These are phyloP conservation scores for Wasmannia auropunctata DNA, from an alignment of 1,140 invertebrate species.

Conservation along the genomic window DNA sequence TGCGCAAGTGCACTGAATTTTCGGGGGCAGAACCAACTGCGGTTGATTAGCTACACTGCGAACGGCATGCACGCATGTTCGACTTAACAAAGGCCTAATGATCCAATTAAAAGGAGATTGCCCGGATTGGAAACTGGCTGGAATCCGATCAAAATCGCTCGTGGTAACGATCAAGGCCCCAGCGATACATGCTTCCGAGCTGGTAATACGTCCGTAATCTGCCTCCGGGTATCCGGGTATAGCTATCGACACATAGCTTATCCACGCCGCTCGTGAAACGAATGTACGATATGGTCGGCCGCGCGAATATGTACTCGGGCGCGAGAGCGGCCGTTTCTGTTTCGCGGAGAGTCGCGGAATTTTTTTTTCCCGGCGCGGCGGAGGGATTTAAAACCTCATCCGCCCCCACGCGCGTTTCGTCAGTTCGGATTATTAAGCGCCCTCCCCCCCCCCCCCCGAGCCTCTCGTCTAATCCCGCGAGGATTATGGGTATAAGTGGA, in stretches of 20 bases:
- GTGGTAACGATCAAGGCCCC: constrained; percentile 23
- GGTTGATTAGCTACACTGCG: constrained; percentile 29
- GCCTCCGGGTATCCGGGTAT: not conserved
- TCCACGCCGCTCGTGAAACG: not conserved
- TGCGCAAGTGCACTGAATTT: not conserved
- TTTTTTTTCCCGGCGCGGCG: not conserved
- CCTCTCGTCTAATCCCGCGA: not conserved
- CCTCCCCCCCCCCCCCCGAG: not conserved
- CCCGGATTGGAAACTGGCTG: constrained; percentile 62
- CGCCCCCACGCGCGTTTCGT: not conserved
- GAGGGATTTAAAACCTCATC: constrained; percentile 6
- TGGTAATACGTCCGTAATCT: constrained; percentile 43
- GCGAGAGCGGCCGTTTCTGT: not conserved
- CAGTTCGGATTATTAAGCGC: not conserved
- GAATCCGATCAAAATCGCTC: constrained; percentile 63
- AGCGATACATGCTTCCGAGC: constrained; percentile 18
- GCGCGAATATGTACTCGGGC: not conserved
- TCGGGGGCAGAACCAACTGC: constrained; percentile 7
- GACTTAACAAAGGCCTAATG: constrained; percentile 76
- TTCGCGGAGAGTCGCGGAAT: not conserved
- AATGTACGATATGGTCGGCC: not conserved
- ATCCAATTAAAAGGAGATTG: constrained; percentile 80
- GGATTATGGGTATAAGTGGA: constrained; percentile 22
- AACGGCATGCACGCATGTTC: constrained; percentile 50
- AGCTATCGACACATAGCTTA: constrained; percentile 29